Percentiles rank a stretch among this genome's conserved stretches.
Evolutionary conservation across 1,140 invertebrate genomes (phyloP).

Genomic region (Diplogasteroides magnus): DNA sequence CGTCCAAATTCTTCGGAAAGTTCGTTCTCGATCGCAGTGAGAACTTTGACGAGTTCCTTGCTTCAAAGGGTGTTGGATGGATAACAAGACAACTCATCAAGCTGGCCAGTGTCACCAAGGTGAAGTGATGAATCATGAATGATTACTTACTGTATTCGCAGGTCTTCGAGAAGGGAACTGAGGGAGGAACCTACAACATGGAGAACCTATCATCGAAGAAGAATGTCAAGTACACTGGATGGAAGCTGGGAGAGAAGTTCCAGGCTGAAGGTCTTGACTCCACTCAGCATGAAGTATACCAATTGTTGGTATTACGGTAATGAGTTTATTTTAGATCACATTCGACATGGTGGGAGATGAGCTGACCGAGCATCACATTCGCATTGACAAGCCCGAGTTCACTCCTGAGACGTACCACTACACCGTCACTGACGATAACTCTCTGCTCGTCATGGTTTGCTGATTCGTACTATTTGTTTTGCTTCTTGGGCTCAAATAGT

Average conservation of each 20-base stretch:
- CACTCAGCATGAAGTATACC: not conserved
- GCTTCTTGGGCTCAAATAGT: too few species aligned
- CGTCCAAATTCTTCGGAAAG: constrained; percentile 45
- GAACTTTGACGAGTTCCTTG: constrained; percentile 52
- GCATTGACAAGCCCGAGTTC: not conserved
- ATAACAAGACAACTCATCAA: constrained; percentile 51
- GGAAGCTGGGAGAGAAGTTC: not conserved
- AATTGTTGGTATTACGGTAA: not conserved
- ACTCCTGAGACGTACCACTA: not conserved
- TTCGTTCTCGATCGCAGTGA: constrained; percentile 47
- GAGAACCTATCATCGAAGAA: constrained; percentile 40
- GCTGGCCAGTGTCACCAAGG: constrained; percentile 45
- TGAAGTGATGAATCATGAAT: constrained; percentile 38
- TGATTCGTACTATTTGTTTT: too few species aligned
- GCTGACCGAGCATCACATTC: not conserved
- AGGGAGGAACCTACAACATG: constrained; percentile 32
- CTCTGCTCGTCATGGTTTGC: not conserved
- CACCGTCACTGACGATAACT: not conserved
- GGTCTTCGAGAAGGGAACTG: constrained; percentile 3
- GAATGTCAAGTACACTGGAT: not conserved
- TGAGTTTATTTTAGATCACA: not conserved
- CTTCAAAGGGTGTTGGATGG: constrained; percentile 49
- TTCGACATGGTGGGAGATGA: not conserved
- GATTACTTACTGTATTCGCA: constrained; percentile 3
- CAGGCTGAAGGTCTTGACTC: not conserved